Evolutionary conservation across 2,888 invertebrate species (phyloP).

Genomic region (Selenia dentaria): DNA sequence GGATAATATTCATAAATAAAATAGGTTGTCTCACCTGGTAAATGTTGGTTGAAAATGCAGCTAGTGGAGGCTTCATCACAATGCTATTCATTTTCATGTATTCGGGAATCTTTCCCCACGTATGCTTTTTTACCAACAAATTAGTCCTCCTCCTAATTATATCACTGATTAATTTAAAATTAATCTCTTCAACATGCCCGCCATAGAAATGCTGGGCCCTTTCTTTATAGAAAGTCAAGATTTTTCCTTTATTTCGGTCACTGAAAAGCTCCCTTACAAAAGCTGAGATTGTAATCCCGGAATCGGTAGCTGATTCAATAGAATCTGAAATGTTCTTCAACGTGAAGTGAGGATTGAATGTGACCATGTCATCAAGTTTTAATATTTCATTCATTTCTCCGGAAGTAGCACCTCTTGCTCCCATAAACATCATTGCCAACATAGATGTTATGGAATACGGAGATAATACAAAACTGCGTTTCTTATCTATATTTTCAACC

Average conservation of each 20-base stretch:
- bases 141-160: slow-evolving; percentile 93
- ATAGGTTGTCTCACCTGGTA: slow-evolving; percentile 85
- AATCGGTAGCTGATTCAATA: slow-evolving; percentile 86
- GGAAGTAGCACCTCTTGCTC: slow-evolving; percentile 93
- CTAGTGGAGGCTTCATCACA: slow-evolving; percentile 89
- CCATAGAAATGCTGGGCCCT: slow-evolving; percentile 94
- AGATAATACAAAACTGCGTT: slow-evolving; percentile 91
- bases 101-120: slow-evolving; percentile 90
- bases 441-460: slow-evolving; percentile 94
- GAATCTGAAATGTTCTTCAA: slow-evolving; percentile 94
- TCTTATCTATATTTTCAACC: slow-evolving; percentile 88
- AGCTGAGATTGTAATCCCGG: slow-evolving; percentile 91
- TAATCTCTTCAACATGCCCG: slow-evolving; percentile 93
- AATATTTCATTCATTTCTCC: slow-evolving; percentile 96
- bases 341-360: slow-evolving; percentile 95
- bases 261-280: slow-evolving; percentile 94
- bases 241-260: slow-evolving; percentile 91
- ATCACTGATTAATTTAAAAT: slow-evolving; percentile 92
- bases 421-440: slow-evolving; percentile 95
- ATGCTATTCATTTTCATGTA: slow-evolving; percentile 90
- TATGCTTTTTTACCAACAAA: slow-evolving; percentile 90
- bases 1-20: no score
- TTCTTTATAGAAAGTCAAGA: slow-evolving; percentile 94
- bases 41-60: slow-evolving; percentile 92
- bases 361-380: slow-evolving; percentile 93